phyloP scores from a whole-genome alignment of 2,888 invertebrate genomes.

The Phorcus lineatus region DNA sequence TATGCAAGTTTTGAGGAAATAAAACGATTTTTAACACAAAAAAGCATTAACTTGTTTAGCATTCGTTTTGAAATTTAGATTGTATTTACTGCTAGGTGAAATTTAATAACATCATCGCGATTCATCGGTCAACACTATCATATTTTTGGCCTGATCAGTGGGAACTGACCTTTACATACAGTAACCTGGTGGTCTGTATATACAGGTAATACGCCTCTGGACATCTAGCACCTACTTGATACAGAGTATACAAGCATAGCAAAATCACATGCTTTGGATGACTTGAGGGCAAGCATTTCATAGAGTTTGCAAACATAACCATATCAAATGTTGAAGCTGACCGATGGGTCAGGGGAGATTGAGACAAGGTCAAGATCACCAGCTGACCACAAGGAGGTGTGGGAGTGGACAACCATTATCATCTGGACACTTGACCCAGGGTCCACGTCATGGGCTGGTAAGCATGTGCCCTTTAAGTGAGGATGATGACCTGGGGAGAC shows the following conservation, averaged over 20 bases:
- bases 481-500: too few species aligned
- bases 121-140: neutral
- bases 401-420: neutral
- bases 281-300: neutral
- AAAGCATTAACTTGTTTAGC: too few species aligned
- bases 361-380: neutral
- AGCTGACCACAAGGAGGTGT: neutral
- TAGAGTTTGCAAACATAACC: neutral
- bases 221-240: neutral
- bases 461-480: too few species aligned
- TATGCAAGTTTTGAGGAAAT: too few species aligned
- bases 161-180: too few species aligned
- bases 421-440: slow-evolving; percentile 1
- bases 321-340: neutral
- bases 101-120: neutral
- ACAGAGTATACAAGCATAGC: neutral
- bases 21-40: too few species aligned
- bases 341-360: neutral
- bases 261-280: neutral
- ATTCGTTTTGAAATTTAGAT: too few species aligned
- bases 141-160: too few species aligned
- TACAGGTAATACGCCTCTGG: neutral
- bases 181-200: too few species aligned
- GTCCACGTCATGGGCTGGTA: too few species aligned
- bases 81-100: too few species aligned